These are phyloP conservation scores for Adineta ricciae DNA, from an alignment of 2,888 invertebrate genomes.

Conservation along the genomic window DNA sequence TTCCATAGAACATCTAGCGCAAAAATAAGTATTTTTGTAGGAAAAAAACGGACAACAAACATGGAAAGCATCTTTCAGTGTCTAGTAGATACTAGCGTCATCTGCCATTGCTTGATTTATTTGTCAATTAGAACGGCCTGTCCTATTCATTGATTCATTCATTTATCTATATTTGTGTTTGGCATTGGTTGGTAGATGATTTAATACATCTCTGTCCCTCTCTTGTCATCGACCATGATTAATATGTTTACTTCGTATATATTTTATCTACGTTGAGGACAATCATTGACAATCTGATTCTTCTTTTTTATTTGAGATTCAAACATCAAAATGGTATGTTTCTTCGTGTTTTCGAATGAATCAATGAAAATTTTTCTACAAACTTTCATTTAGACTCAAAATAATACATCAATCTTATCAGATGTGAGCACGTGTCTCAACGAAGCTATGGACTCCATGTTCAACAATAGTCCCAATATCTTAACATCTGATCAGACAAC, in stretches of 20 bases:
- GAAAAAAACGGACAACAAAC: too few relatives aligned
- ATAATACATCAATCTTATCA: not conserved
- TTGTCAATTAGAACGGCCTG: not conserved
- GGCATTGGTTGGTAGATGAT: too few relatives aligned
- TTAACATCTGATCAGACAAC: not conserved
- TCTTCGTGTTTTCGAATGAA: too few relatives aligned
- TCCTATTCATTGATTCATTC: not conserved
- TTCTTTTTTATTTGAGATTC: not conserved
- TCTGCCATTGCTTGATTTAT: not conserved
- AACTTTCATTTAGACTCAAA: not conserved
- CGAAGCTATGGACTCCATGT: not conserved
- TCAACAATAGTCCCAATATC: not conserved
- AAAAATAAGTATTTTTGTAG: too few relatives aligned
- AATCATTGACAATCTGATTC: too few relatives aligned
- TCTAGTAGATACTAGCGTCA: not conserved
- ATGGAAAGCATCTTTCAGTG: too few relatives aligned
- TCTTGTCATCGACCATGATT: too few relatives aligned
- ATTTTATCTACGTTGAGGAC: too few relatives aligned
- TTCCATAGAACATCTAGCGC: too few relatives aligned
- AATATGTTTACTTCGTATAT: too few relatives aligned
- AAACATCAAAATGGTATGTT: not conserved
- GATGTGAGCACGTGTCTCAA: not conserved
- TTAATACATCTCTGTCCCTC: too few relatives aligned
- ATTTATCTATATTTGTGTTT: not conserved
- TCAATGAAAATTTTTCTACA: too few relatives aligned